phyloP scores from a whole-genome alignment of 2,797 vertebrate species.

The Poeciliopsis presidionis region DNA sequence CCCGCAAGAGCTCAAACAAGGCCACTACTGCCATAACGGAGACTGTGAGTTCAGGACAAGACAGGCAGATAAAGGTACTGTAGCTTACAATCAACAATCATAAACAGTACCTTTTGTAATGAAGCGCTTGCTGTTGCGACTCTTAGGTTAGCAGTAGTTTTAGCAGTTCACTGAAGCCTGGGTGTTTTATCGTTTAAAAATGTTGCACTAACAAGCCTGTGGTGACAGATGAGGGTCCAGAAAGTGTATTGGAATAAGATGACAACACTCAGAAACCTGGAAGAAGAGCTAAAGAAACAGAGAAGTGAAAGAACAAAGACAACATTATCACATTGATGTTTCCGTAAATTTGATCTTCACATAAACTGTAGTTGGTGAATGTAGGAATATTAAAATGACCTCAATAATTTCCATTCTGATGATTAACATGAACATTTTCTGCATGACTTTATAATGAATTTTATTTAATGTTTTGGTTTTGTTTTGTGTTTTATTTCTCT shows the following conservation, averaged over 20 bases:
- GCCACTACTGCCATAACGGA: conserved; percentile 60
- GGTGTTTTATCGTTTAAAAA: conserved; percentile 25
- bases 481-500: too few relatives aligned
- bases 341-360: not conserved
- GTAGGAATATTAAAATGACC: conserved; percentile 8
- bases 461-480: too few relatives aligned
- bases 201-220: conserved; percentile 22
- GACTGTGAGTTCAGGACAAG: conserved; percentile 59
- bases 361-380: conserved; percentile 13
- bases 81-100: conserved; percentile 46
- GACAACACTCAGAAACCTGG: not conserved
- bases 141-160: conserved; percentile 51
- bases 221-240: conserved; percentile 37
- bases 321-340: conserved; percentile 13
- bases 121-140: conserved; percentile 12
- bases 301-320: not conserved
- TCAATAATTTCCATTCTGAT: too few relatives aligned
- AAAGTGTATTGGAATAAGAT: conserved; percentile 18
- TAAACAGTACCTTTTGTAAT: conserved; percentile 1
- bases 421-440: too few relatives aligned
- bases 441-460: too few relatives aligned
- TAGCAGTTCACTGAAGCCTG: conserved; percentile 15
- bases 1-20: conserved; percentile 64
- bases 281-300: conserved; percentile 13
- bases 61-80: conserved; percentile 71